Evolutionary conservation across 2,797 vertebrate genomes (phyloP), one percentile per base, ranked within the genome.

Genomic region (Xenops minutus): DNA sequence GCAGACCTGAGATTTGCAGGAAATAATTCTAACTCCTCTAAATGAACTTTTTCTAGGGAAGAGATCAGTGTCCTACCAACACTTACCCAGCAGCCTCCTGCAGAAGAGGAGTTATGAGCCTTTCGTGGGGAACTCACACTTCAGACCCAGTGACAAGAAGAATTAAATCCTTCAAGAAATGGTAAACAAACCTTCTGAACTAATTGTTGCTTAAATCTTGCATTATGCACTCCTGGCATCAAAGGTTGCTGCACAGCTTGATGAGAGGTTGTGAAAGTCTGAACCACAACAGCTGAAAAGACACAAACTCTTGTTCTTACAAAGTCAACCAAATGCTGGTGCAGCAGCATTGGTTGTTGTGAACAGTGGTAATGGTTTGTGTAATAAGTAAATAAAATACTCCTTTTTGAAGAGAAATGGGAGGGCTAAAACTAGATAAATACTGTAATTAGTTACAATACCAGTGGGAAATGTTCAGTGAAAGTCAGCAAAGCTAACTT

Each of bases 1-100:
- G 1, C 39, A 49, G 19, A 52, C 16, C 19, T 66, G 73, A 43
- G 18, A 24, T 41, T 22, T 63, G 43, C 56, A 88, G 63, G 56
- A 64, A 66, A 27, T 64, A 44, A 91, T 29, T n/a, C 43, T 91
- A 76, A 88, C 56, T 52, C 30, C 17, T 79, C 36, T 43, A 24
- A 68, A 55, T 72, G 54, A 51, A 34, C 30, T 39, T 37, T 69
- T 23, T 15, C 30, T 95, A 99, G 99, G 98, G 62, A 98, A 98
- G 96, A 98, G 98, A 96, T 96, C 98, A 8, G 95, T 98, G 94
- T 98, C 98, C 1, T 99, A 98, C 95, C 99, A 98, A 96, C 99
- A 98, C 93, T 97, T 99, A 59, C 69, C 98, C 22, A 96, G 85
- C 95, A 98, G 97, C 23, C 96, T 93, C 97, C 98, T 98, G 54